Conservation (phyloP, 2,888 invertebrate species). For the Mylabris sibirica region DNA sequence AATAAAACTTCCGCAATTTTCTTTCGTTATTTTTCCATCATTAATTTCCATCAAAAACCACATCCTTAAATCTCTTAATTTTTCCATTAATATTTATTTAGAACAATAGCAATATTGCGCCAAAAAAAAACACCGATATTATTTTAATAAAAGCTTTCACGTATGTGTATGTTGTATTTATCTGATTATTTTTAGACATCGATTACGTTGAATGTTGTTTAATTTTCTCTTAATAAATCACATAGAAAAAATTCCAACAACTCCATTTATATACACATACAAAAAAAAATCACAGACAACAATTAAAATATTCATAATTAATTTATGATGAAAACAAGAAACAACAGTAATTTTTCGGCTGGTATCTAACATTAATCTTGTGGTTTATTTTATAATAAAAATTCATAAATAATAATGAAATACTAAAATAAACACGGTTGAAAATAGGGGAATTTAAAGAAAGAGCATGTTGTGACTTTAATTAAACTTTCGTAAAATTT, state of each 20-base stretch:
- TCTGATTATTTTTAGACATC: background rate
- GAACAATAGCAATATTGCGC: background rate
- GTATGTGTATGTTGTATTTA: background rate
- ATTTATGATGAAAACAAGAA: background rate
- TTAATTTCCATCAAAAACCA: background rate
- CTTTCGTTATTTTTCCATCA: background rate
- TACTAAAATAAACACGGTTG: background rate
- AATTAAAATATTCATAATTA: background rate
- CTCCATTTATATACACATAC: too few relatives aligned
- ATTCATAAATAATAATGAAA: background rate
- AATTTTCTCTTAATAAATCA: background rate
- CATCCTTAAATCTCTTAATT: background rate
- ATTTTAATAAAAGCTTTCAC: background rate
- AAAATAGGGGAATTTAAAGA: background rate
- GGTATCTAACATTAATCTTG: background rate
- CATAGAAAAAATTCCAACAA: background rate
- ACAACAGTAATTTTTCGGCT: background rate
- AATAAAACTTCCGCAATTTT: background rate
- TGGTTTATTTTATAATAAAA: background rate
- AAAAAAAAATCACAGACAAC: too few relatives aligned
- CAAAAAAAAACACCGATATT: background rate
- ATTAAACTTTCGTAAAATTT: background rate
- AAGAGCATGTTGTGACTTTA: background rate
- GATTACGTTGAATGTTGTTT: constrained; percentile 1
- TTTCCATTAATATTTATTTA: background rate